Base-by-base conservation (phyloP, 1,140 invertebrate species). In the Saccostrea cuccullata region DNA sequence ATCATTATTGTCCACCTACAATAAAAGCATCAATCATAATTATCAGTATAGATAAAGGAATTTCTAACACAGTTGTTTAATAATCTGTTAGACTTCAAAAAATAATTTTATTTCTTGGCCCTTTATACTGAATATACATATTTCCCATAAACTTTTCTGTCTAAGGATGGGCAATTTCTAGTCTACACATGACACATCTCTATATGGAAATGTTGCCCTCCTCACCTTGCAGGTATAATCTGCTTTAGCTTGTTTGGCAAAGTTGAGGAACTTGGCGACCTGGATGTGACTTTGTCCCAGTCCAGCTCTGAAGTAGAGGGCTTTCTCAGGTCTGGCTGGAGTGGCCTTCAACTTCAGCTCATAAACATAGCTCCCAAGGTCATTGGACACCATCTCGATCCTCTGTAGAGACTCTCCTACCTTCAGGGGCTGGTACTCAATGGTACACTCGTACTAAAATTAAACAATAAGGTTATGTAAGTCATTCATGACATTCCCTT, bases 211-310 rank as follows among this genome's bases (percentile, higher is more conserved):
- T 64, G 17, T 20, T 20, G 15, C 17, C n/a, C 8, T 60, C 58
- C 88, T 88, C 89, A 95, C 95, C 92, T 95, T 95, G 92, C 94
- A 95, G 55, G 92, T 86, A 86, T 95, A 95, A 88, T 95, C 95
- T 56, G 95, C 94, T 90, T 95, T 95, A n/a, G 86, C 87, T 89
- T 93, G 92, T 90, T 95, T 94, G 60, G 94, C 93, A 91, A 93
- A 95, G 92, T 95, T 95, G 1, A 94, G 88, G 90, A 95, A 95
- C 84, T 94, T 94, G 26, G 93, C 94, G 2, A 92, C 84, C 86
- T 93, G 93, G 30, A 91, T 89, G 83, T 94, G 93, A 36, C 85
- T 92, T 36, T 92, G 91, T 30, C 95, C 95, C 5, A 95, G 92
- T 58, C 91, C 91, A 15, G 93, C 93, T 5, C 93, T 89, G 89